Evolutionary conservation across 2,888 invertebrate genomes (phyloP).

Genomic region (Lasioglossum figueresi): DNA sequence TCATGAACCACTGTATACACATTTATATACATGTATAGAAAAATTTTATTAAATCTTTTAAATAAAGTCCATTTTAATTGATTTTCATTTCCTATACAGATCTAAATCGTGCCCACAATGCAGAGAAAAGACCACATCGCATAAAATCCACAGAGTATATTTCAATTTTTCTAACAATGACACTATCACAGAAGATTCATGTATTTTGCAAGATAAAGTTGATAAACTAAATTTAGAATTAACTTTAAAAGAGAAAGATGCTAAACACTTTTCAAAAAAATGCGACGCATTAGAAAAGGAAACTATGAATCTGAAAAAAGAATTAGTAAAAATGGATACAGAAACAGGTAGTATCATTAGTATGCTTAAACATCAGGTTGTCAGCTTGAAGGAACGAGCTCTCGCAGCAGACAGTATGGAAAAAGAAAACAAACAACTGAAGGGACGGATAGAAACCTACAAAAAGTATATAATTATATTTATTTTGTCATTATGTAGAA

Average conservation of each 20-base stretch:
- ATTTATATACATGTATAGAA: not conserved
- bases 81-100: slow-evolving; percentile 82
- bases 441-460: slow-evolving; percentile 84
- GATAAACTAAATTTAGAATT: slow-evolving; percentile 58
- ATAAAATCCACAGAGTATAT: slow-evolving; percentile 87
- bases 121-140: slow-evolving; percentile 87
- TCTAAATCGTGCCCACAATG: slow-evolving; percentile 92
- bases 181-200: slow-evolving; percentile 30
- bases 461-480: slow-evolving; percentile 53
- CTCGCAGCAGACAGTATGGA: slow-evolving; percentile 84
- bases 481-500: not conserved
- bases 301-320: slow-evolving; percentile 73
- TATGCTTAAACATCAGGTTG: slow-evolving; percentile 86
- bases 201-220: slow-evolving; percentile 44
- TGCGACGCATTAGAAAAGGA: slow-evolving; percentile 63
- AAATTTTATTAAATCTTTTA: not conserved
- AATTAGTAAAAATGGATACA: slow-evolving; percentile 74
- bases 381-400: slow-evolving; percentile 83
- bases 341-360: slow-evolving; percentile 84
- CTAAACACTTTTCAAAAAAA: slow-evolving; percentile 72
- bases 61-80: not conserved
- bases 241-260: slow-evolving; percentile 83
- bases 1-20: not conserved
- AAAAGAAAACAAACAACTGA: slow-evolving; percentile 86
- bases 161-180: slow-evolving; percentile 87